phyloP scores from a whole-genome alignment of 2,888 invertebrate genomes.

The Sphaerophoria taeniata region DNA sequence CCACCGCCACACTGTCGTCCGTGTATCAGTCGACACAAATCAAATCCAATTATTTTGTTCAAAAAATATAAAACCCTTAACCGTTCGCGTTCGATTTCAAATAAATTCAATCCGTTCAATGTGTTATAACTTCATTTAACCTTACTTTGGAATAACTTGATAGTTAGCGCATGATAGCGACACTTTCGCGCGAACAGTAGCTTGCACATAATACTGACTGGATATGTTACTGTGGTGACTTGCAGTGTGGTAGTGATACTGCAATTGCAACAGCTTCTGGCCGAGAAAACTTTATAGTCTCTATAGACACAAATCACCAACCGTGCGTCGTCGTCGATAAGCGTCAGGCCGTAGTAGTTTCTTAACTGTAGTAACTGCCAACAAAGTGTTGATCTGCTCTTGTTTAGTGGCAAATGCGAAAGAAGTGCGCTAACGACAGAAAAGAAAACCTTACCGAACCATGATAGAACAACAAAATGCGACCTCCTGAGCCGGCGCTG shows the following conservation, averaged over 20 bases:
- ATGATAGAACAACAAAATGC: constrained; percentile 33
- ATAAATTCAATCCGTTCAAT: constrained; percentile 40
- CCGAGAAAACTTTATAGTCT: constrained; percentile 40
- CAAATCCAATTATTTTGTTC: constrained; percentile 1
- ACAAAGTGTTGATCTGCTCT: constrained; percentile 5
- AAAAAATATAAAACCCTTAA: constrained; percentile 12
- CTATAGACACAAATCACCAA: constrained; percentile 61
- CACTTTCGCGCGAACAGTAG: constrained; percentile 1
- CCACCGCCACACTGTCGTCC: neutral
- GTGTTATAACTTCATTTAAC: constrained; percentile 59
- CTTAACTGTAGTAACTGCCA: neutral
- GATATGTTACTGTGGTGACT: constrained; percentile 8
- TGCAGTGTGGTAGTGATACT: constrained; percentile 21
- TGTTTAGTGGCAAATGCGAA: neutral
- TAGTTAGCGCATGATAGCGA: constrained; percentile 56
- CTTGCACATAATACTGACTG: constrained; percentile 29
- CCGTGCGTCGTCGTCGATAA: constrained; percentile 16
- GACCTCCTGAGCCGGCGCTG: constrained; percentile 44
- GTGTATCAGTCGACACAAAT: constrained; percentile 17
- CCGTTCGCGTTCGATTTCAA: constrained; percentile 28
- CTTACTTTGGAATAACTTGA: constrained; percentile 48
- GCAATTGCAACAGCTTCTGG: constrained; percentile 58
- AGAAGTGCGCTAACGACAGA: constrained; percentile 7
- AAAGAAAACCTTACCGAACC: constrained; percentile 33
- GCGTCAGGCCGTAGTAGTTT: constrained; percentile 16